Conservation (phyloP, 2,888 invertebrate species). For the Zeuzera pyrina region DNA sequence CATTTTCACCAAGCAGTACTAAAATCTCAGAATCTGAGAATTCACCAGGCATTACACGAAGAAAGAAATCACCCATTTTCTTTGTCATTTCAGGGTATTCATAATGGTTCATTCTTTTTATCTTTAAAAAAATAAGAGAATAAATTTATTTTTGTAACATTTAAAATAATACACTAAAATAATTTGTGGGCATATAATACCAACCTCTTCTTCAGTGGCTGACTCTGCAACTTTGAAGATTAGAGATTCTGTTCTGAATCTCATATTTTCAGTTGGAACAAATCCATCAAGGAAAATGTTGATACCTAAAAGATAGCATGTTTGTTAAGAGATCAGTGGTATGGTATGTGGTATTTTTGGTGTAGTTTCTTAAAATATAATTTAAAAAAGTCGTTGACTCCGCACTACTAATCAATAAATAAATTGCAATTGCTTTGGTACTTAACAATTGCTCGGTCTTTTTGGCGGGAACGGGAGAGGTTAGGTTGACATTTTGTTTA, state of each 20-base stretch:
- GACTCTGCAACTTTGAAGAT: conserved; percentile 99
- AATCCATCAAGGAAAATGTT: conserved; percentile 99
- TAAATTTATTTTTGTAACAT: not conserved
- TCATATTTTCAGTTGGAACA: conserved; percentile 98
- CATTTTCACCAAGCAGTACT: conserved; percentile 97
- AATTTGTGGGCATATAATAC: conserved; percentile 5
- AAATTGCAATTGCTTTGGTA: too few species aligned
- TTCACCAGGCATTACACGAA: conserved; percentile 89
- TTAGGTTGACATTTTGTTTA: too few species aligned
- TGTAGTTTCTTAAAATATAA: not conserved
- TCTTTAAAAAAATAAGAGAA: conserved; percentile 31
- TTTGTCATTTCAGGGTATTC: conserved; percentile 95
- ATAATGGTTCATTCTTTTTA: conserved; percentile 97
- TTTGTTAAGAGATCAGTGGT: conserved; percentile 17
- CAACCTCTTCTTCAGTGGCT: conserved; percentile 94
- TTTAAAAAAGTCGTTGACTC: conserved; percentile 1
- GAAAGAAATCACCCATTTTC: conserved; percentile 83
- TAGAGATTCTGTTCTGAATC: conserved; percentile 97
- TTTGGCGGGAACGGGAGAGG: too few species aligned
- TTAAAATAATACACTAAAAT: too few species aligned
- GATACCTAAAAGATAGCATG: conserved; percentile 77
- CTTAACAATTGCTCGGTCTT: too few species aligned
- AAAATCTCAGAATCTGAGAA: conserved; percentile 99
- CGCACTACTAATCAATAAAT: too few species aligned
- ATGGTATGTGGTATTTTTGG: not conserved